These are phyloP conservation scores for Erebia aethiops DNA, from an alignment of 2,888 invertebrate species.

Conservation along the genomic window DNA sequence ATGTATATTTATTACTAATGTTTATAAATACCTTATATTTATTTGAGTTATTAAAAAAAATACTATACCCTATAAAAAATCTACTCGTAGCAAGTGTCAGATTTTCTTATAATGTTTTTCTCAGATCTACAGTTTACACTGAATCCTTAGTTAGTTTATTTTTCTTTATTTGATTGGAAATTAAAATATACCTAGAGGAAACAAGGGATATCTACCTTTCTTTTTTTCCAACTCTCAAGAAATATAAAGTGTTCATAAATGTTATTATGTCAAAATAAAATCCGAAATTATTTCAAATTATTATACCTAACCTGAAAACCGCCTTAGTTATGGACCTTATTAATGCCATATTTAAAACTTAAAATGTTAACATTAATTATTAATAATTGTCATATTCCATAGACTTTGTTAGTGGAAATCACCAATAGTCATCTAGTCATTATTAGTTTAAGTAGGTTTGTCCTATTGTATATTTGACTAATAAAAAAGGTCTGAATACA, in stretches of 20 bases:
- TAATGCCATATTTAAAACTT: constrained; percentile 29
- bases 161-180: neutral
- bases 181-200: neutral
- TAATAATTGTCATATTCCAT: constrained; percentile 20
- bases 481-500: constrained; percentile 23
- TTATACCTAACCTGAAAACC: constrained; percentile 1
- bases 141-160: neutral
- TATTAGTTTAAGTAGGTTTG: constrained; percentile 33
- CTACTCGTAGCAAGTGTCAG: constrained; percentile 4
- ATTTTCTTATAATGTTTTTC: neutral
- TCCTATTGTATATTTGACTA: constrained; percentile 28
- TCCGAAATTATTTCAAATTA: neutral
- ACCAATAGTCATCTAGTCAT: constrained; percentile 39
- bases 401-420: constrained; percentile 30
- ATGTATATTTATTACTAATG: neutral
- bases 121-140: neutral
- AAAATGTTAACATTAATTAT: neutral
- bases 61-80: neutral
- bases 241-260: constrained; percentile 6
- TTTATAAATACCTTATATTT: constrained; percentile 1
- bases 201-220: neutral
- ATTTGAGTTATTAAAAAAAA: constrained; percentile 10
- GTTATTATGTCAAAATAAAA: too few species aligned
- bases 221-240: constrained; percentile 4
- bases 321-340: constrained; percentile 13